Percentiles rank a stretch among this genome's conserved stretches.
These are phyloP conservation scores for Takifugu flavidus DNA, from an alignment of 2,113 vertebrate genomes.

Conservation along the genomic window DNA sequence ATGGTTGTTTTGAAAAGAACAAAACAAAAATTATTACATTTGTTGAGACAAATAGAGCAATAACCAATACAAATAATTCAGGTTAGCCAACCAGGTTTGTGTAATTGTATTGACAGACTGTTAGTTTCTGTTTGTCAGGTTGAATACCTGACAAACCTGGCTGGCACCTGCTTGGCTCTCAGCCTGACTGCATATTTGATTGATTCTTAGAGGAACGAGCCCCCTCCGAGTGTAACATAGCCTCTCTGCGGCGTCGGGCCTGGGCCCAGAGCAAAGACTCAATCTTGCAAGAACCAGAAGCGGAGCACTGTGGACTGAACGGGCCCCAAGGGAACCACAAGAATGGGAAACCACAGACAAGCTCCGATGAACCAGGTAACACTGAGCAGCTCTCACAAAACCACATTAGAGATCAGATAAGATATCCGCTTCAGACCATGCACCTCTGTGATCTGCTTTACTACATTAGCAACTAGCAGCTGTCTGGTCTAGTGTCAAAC, in stretches of 20 bases:
- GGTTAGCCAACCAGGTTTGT: neutral
- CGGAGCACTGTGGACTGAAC: conserved; percentile 49
- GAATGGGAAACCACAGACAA: conserved; percentile 24
- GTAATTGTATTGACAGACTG: conserved; percentile 10
- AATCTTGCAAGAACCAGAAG: conserved; percentile 69
- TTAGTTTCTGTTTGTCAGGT: conserved; percentile 23
- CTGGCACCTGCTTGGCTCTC: neutral
- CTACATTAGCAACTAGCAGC: too few species aligned
- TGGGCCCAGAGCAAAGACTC: conserved; percentile 91
- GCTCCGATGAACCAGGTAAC: conserved; percentile 72
- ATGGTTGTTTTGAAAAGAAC: too few species aligned
- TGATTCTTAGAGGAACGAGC: conserved; percentile 26
- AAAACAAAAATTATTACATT: too few species aligned
- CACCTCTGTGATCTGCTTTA: too few species aligned
- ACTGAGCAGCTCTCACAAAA: neutral
- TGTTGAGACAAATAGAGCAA: neutral
- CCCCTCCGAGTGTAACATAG: conserved; percentile 20
- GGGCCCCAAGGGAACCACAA: conserved; percentile 57
- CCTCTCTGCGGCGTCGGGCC: conserved; percentile 69
- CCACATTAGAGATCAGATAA: neutral
- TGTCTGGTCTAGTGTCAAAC: too few species aligned
- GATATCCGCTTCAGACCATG: too few species aligned
- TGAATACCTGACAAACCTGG: conserved; percentile 23
- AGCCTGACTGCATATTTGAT: conserved; percentile 10
- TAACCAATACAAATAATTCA: neutral